These are phyloP conservation scores for Molossus molossus DNA, from an alignment of 2,797 vertebrate species.

Conservation along the genomic window DNA sequence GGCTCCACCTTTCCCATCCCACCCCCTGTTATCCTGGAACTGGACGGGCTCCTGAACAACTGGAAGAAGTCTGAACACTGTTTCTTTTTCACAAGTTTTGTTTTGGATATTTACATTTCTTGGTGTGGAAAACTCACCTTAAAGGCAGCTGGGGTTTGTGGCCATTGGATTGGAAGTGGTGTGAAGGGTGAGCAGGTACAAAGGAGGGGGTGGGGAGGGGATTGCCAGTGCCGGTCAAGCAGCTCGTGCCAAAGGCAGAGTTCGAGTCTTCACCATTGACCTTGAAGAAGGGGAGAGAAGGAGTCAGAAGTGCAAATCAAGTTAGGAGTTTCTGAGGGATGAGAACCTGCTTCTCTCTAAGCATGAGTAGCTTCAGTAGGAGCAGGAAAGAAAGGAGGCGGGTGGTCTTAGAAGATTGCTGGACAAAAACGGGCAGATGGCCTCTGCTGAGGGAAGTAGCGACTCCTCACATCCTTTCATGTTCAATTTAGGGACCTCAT, in stretches of 20 bases:
- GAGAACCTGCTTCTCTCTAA: neutral
- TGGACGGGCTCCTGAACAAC: constrained; percentile 82
- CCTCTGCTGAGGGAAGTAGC: neutral
- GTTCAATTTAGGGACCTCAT: constrained; percentile 41
- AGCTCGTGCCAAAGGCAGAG: constrained; percentile 60
- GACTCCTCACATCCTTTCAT: neutral
- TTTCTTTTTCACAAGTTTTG: constrained; percentile 83
- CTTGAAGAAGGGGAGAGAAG: constrained; percentile 1
- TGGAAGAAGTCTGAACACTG: constrained; percentile 89
- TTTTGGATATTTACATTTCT: constrained; percentile 73
- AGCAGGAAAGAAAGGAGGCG: neutral
- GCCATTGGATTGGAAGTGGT: constrained; percentile 69
- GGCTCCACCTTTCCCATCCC: constrained; percentile 21
- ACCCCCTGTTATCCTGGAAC: constrained; percentile 40
- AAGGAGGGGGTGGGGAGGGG: neutral
- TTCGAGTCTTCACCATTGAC: neutral
- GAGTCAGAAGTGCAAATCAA: neutral
- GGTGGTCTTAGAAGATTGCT: neutral
- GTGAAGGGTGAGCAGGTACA: constrained; percentile 5
- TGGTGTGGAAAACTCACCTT: constrained; percentile 79
- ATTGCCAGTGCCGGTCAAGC: neutral
- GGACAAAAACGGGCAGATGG: constrained; percentile 23
- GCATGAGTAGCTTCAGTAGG: neutral
- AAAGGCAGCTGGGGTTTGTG: constrained; percentile 77
- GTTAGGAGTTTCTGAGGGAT: neutral